Evolutionary conservation across 2,797 vertebrate genomes (phyloP), one percentile per base, ranked within the genome.

Genomic region (Balearica regulorum): DNA sequence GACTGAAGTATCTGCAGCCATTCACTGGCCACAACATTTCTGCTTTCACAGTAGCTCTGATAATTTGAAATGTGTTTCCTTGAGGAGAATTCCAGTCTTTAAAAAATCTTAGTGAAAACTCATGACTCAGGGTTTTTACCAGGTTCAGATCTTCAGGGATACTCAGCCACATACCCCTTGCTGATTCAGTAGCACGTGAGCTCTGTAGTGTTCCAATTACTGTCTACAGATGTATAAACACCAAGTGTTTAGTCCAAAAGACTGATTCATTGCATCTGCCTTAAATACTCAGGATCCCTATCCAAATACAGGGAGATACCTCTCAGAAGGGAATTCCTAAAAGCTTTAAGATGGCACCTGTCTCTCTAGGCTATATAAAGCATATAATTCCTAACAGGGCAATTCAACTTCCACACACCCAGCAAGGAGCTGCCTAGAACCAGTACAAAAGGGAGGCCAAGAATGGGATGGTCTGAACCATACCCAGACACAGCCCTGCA

Each of bases 251-350:
- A 29, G 14, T 79, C 21, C 16, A 72, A 86, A 84, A 65, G 44
- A 13, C 1, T 39, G 33, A 58, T 43, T 43, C 55, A 22, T 66
- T 86, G 18, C 25, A 76, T 69, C 66, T 76, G 10, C 24, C 62
- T 86, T 87, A 83, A 51, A 54, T 35, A 69, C 8, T 29, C n/a
- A 18, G 18, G 13, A 35, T 75, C 19, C 13, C 24, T 78, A 39
- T 46, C 35, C 33, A 46, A n/a, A 76, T 16, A 62, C 0, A 1
- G 4, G 31, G 65, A 88, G 10, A 57, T 19, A 31, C 1, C 3
- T 69, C 51, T 72, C 51, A 57, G 43, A 69, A 62, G 3, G 1
- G 79, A 89, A 84, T 48, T 29, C n/a, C 31, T 31, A 8, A 39
- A 31, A 69, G 39, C 35, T 78, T 88, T 68, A 33, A n/a, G 48